A percentile compares a stretch with the other conserved stretches of the same genome.
phyloP scores from a whole-genome alignment of 2,888 invertebrate species.

The Schizotus pectinicornis region DNA sequence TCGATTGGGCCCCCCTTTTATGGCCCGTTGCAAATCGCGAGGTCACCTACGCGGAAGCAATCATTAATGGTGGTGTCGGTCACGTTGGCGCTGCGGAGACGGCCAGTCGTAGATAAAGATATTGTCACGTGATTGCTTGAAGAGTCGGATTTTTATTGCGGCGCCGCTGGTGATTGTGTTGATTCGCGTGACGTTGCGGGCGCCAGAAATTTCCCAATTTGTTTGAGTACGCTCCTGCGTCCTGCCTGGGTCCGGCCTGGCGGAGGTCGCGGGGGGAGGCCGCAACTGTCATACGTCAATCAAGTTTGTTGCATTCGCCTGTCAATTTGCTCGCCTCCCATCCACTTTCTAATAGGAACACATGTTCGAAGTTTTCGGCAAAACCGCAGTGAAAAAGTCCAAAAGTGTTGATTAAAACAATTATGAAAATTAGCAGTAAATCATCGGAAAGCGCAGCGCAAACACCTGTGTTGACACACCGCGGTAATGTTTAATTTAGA shows the following conservation, averaged over 20 bases:
- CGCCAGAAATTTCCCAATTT: no score
- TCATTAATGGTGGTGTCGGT: no score
- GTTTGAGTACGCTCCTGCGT: background rate
- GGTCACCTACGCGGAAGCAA: no score
- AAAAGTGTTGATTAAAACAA: slow-evolving; percentile 6
- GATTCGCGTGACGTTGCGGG: no score
- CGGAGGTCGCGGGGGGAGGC: slow-evolving; percentile 19
- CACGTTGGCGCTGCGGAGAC: no score
- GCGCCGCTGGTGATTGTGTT: no score
- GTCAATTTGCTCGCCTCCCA: slow-evolving; percentile 28
- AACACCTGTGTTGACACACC: slow-evolving; percentile 51
- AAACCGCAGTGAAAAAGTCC: slow-evolving; percentile 6
- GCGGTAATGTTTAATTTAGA: slow-evolving; percentile 51
- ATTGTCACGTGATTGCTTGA: no score
- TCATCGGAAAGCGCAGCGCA: slow-evolving; percentile 41
- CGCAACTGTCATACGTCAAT: slow-evolving; percentile 43
- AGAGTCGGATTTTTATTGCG: no score
- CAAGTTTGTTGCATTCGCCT: slow-evolving; percentile 19
- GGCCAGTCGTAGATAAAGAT: no score
- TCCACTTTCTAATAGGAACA: slow-evolving; percentile 34
- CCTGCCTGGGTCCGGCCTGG: background rate
- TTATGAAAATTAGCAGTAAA: slow-evolving; percentile 24
- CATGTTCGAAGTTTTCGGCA: slow-evolving; percentile 36
- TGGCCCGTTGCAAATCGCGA: no score
- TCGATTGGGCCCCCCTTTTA: no score